Evolutionary conservation across 2,113 vertebrate genomes (phyloP).

Genomic region (Hipposideros armiger): DNA sequence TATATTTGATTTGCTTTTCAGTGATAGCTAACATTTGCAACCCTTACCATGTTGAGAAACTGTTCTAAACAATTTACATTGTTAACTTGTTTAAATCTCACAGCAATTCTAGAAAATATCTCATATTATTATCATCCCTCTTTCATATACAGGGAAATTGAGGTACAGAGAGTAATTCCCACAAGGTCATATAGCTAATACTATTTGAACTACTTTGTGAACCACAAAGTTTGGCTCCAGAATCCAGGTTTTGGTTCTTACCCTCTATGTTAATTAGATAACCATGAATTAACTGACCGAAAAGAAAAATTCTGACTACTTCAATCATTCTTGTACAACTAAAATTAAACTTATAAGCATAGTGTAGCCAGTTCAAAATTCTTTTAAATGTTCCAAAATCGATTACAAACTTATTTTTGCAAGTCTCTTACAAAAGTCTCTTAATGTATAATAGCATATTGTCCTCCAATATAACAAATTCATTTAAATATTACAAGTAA

Average conservation of each 20-base stretch:
- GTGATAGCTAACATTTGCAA: background rate
- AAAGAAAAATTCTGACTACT: constrained; percentile 12
- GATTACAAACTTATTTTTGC: constrained; percentile 5
- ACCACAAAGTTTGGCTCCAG: background rate
- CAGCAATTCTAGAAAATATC: background rate
- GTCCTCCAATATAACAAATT: background rate
- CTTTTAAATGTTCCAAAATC: background rate
- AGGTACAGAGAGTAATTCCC: background rate
- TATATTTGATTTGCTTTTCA: constrained; percentile 46
- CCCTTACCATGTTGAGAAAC: background rate
- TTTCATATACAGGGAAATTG: background rate
- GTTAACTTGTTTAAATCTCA: background rate
- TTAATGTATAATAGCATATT: background rate
- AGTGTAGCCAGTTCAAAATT: background rate
- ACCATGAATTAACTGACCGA: background rate
- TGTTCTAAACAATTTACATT: constrained; percentile 3
- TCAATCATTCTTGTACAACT: constrained; percentile 29
- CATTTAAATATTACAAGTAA: background rate
- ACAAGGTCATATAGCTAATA: background rate
- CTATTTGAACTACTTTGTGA: constrained; percentile 20
- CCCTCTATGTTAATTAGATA: background rate
- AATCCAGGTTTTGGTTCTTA: background rate
- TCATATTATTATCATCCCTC: background rate
- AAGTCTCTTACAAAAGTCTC: background rate
- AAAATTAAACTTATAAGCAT: constrained; percentile 16